Percentiles rank a stretch among this genome's conserved stretches.
Conservation (phyloP, 2,888 invertebrate species). For the Spodoptera picta region DNA sequence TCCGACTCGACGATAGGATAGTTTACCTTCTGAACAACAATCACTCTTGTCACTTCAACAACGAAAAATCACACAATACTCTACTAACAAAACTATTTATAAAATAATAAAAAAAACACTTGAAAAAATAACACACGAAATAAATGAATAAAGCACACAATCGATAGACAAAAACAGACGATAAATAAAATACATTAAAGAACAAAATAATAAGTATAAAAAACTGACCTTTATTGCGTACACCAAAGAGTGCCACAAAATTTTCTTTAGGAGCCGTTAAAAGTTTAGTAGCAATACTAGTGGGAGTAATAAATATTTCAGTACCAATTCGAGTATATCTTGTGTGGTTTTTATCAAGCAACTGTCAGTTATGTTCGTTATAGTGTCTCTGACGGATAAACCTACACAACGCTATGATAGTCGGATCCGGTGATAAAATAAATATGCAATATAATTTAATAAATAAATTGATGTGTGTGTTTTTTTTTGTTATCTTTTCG, state of each 20-base stretch:
- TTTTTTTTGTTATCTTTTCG: slow-evolving; percentile 9
- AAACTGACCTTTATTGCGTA: slow-evolving; percentile 49
- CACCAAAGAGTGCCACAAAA: slow-evolving; percentile 19
- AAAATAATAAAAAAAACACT: too few relatives aligned
- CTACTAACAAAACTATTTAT: too few relatives aligned
- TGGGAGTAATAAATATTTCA: slow-evolving; percentile 39
- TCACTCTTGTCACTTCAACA: too few relatives aligned
- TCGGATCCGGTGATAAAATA: slow-evolving; percentile 50
- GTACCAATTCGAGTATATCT: not conserved
- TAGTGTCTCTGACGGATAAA: slow-evolving; percentile 35
- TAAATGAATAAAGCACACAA: too few relatives aligned
- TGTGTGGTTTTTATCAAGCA: slow-evolving; percentile 28
- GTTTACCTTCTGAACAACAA: too few relatives aligned
- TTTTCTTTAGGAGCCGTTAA: slow-evolving; percentile 38
- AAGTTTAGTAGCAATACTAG: slow-evolving; percentile 30
- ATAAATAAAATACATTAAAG: not conserved
- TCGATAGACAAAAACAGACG: too few relatives aligned
- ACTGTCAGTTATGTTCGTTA: slow-evolving; percentile 26
- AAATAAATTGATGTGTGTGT: slow-evolving; percentile 8
- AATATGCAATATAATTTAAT: slow-evolving; percentile 25
- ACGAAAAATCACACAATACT: too few relatives aligned
- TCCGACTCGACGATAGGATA: too few relatives aligned
- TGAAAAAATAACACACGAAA: too few relatives aligned
- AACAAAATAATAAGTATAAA: slow-evolving; percentile 5
- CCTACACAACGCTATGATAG: slow-evolving; percentile 48